Evolutionary conservation across 2,113 vertebrate species (phyloP).

Genomic region (Diadophis punctatus): DNA sequence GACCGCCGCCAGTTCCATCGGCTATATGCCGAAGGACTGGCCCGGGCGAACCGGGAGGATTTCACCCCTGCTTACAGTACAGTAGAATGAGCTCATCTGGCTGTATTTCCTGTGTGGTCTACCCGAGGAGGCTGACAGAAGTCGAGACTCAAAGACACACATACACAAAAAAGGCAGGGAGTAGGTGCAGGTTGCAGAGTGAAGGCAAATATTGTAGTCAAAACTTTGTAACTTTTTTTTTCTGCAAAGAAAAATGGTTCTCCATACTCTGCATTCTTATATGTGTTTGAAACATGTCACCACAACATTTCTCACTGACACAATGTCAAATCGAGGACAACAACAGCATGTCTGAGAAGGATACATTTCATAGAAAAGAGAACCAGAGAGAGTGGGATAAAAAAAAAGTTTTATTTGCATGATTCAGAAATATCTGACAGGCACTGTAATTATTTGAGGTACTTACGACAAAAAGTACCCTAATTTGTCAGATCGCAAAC

Average conservation of each 20-base stretch:
- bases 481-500: conserved; percentile 61
- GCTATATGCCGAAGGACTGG: too few species aligned
- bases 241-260: not conserved
- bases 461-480: conserved; percentile 61
- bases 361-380: not conserved
- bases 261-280: not conserved
- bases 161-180: not conserved
- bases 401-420: conserved; percentile 41
- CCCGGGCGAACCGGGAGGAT: too few species aligned
- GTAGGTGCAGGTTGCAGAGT: not conserved
- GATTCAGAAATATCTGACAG: conserved; percentile 58
- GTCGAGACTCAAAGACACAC: not conserved
- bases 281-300: conserved; percentile 23
- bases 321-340: conserved; percentile 57
- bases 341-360: conserved; percentile 39
- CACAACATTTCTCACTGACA: conserved; percentile 58
- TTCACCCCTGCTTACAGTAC: too few species aligned
- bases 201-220: not conserved
- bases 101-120: not conserved
- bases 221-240: not conserved
- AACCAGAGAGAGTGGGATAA: not conserved
- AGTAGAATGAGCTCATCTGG: not conserved
- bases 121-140: not conserved
- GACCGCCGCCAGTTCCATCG: too few species aligned
- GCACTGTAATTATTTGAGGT: conserved; percentile 60